Percentiles rank a stretch among this genome's conserved stretches.
phyloP scores from a whole-genome alignment of 2,888 invertebrate species.

The Tethea ocularis region DNA sequence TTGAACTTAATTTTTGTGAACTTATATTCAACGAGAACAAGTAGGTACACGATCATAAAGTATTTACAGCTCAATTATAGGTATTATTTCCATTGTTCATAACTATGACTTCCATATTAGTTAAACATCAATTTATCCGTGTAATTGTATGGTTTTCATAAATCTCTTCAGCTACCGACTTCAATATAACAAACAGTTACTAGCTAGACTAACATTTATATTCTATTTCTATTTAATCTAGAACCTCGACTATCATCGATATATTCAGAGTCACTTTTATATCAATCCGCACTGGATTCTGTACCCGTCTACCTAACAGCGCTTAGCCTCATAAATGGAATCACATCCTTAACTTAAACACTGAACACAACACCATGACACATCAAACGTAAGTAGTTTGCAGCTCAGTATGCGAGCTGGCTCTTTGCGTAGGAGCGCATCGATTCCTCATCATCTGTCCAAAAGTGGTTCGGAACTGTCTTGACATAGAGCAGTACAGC shows the following conservation, averaged over 20 bases:
- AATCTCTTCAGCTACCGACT: neutral
- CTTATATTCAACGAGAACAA: too few species aligned
- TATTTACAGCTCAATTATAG: too few species aligned
- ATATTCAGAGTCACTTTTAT: neutral
- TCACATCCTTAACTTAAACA: neutral
- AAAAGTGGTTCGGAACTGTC: slow-evolving; percentile 94
- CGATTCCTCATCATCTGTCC: slow-evolving; percentile 87
- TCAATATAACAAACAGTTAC: neutral
- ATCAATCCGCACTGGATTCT: neutral
- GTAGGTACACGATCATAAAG: too few species aligned
- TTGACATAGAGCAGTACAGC: slow-evolving; percentile 96
- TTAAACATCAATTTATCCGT: too few species aligned
- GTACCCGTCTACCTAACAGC: neutral
- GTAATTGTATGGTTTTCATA: neutral
- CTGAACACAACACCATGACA: neutral
- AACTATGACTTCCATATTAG: too few species aligned
- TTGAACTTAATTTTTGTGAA: neutral
- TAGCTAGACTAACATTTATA: neutral
- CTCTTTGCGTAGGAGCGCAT: slow-evolving; percentile 77
- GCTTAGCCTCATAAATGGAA: neutral
- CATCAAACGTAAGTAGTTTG: slow-evolving; percentile 86
- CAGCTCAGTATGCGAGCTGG: slow-evolving; percentile 83
- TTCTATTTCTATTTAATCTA: neutral
- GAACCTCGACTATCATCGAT: neutral
- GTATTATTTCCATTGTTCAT: too few species aligned